Evolutionary conservation across 2,797 vertebrate species (phyloP).

Genomic region (Gobionotothen gibberifrons): DNA sequence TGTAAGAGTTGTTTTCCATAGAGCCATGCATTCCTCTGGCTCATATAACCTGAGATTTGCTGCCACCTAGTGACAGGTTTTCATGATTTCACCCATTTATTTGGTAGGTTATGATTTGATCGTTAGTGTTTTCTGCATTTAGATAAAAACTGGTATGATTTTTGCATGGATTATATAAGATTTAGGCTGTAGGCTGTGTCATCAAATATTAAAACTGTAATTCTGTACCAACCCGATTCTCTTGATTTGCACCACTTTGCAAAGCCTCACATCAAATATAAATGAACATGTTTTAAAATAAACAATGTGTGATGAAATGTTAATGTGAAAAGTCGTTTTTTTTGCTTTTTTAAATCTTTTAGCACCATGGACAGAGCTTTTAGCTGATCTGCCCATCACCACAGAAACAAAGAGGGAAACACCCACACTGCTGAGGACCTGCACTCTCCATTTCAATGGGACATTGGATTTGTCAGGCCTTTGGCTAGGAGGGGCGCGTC

Average conservation of each 20-base stretch:
- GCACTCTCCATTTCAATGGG: constrained; percentile 47
- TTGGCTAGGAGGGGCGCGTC: constrained; percentile 56
- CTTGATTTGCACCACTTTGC: too few species aligned
- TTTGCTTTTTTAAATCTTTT: neutral
- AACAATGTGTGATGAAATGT: neutral
- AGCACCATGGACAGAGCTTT: constrained; percentile 30
- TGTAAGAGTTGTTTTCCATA: neutral
- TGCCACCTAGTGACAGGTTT: constrained; percentile 62
- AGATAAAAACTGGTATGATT: neutral
- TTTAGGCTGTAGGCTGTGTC: too few species aligned
- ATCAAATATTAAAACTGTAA: neutral
- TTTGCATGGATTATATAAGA: neutral
- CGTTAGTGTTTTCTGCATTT: neutral
- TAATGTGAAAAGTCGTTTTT: neutral
- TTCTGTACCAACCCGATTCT: neutral
- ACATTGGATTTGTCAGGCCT: constrained; percentile 55
- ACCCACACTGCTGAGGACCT: constrained; percentile 47
- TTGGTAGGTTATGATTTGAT: neutral
- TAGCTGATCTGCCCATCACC: constrained; percentile 2
- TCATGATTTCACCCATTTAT: neutral
- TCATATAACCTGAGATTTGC: constrained; percentile 29
- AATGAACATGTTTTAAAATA: neutral
- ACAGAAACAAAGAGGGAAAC: constrained; percentile 60
- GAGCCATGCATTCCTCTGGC: neutral
- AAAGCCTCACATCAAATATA: neutral